These are phyloP conservation scores for Burhinus bistriatus DNA, from an alignment of 2,113 vertebrate genomes.

Conservation along the genomic window DNA sequence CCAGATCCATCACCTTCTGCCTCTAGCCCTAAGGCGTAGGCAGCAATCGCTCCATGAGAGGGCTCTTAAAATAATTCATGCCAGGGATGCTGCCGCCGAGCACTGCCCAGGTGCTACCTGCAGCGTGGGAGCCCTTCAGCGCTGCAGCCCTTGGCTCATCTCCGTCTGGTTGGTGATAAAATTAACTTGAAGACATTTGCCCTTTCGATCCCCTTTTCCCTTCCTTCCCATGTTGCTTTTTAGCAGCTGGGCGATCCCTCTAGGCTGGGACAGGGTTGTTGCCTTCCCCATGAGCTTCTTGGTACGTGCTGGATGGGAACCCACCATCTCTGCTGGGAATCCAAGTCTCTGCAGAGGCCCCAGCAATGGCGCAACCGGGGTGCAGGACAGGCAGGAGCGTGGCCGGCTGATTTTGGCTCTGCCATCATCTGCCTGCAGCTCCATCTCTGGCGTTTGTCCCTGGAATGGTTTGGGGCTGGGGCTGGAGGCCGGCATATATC, in stretches of 20 bases:
- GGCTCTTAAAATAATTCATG: not conserved
- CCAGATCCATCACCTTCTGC: not conserved
- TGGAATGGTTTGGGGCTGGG: not conserved
- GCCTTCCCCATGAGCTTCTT: not conserved
- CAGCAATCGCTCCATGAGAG: not conserved
- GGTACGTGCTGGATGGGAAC: not conserved
- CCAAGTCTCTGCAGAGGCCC: not conserved
- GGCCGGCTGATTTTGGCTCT: not conserved
- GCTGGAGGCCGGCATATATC: not conserved
- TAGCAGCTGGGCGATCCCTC: not conserved
- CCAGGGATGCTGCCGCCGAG: not conserved
- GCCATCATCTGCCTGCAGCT: not conserved
- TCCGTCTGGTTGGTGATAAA: not conserved
- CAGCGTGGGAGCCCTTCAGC: not conserved
- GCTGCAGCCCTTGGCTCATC: rapidly evolving
- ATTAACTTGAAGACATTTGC: not conserved
- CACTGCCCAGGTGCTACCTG: not conserved
- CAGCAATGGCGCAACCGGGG: rapidly evolving
- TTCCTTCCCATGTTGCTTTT: not conserved
- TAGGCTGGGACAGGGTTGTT: not conserved
- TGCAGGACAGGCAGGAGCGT: not conserved
- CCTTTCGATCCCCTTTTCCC: not conserved
- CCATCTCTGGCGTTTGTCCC: rapidly evolving
- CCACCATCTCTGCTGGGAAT: not conserved
- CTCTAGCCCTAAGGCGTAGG: not conserved